Evolutionary conservation across 1,140 invertebrate species (phyloP), one percentile per base, ranked within the genome.

Genomic region (Anoplolepis gracilipes): DNA sequence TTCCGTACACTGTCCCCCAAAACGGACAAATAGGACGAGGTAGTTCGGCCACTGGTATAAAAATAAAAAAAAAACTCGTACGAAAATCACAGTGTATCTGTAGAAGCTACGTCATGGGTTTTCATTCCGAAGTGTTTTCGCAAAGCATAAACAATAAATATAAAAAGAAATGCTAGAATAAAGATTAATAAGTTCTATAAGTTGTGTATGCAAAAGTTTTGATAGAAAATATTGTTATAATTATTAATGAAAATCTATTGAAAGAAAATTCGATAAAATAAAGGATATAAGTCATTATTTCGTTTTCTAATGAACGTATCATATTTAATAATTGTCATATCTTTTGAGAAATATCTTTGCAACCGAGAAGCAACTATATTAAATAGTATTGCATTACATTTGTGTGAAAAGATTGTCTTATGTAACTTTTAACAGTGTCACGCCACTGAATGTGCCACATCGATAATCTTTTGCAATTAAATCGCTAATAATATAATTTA

Each of bases 21-120:
- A 93, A 93, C 86, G 92, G 93, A 94, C 92, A 93, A 93, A 94
- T 94, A 90, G 93, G 92, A 88, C 93, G 92, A 93, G 92, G 33
- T 81, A 30, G 91, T 92, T 91, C 81, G 88, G 92, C 88, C 81
- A 89, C 89, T 75, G 91, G 81, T 86, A 86, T 85, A 84, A 55
- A 87, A 90, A 87, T 84, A 90, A 91, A 93, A 92, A 88, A 92
- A 91, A 91, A 90, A n/a, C n/a, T n/a, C 64, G 90, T 78, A 88
- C 73, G 85, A 92, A 92, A 92, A 93, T 92, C 72, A 46, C 11
- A 46, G 59, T 55, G 28, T 39, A 53, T 65, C 28, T 30, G 28
- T 77, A 59, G 22, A 5, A 19, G 30, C 25, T 64, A 30, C 5
- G n/a, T 42, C 16, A 70, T 36, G 19, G 4, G 13, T 3, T 42